phyloP scores from a whole-genome alignment of 2,113 vertebrate species.

The Platichthys flesus region DNA sequence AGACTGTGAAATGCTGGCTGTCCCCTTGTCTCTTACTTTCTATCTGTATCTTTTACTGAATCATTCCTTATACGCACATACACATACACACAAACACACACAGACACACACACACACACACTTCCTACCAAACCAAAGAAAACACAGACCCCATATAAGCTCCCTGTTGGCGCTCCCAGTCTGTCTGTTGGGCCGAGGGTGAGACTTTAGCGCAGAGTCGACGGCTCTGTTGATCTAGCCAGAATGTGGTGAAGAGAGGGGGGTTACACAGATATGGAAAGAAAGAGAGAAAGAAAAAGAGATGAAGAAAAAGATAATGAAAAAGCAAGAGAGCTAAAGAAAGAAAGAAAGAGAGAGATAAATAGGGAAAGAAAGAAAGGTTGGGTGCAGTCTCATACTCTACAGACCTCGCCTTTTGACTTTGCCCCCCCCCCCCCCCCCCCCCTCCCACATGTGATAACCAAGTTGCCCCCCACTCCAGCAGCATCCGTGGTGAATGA shows the following conservation, averaged over 20 bases:
- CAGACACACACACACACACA: slow-evolving; percentile 55
- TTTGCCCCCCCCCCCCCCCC: slow-evolving; percentile 64
- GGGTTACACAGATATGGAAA: neutral
- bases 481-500: slow-evolving; percentile 82
- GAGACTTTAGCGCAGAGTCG: slow-evolving; percentile 62
- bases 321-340: neutral
- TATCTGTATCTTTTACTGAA: slow-evolving; percentile 55
- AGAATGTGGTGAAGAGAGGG: slow-evolving; percentile 21
- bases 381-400: slow-evolving; percentile 75
- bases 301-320: neutral
- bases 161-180: slow-evolving; percentile 56
- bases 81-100: slow-evolving; percentile 48
- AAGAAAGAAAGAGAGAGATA: neutral
- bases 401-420: slow-evolving; percentile 81
- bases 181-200: slow-evolving; percentile 46
- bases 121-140: slow-evolving; percentile 55
- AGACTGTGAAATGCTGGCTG: slow-evolving; percentile 49
- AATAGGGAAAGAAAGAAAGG: neutral
- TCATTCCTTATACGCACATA: slow-evolving; percentile 34
- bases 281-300: neutral
- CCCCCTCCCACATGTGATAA: slow-evolving; percentile 77
- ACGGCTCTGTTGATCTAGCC: slow-evolving; percentile 64
- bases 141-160: slow-evolving; percentile 67
- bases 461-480: slow-evolving; percentile 82
- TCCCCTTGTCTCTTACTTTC: slow-evolving; percentile 37